phyloP scores from a whole-genome alignment of 2,113 vertebrate species.

The Bos indicus region DNA sequence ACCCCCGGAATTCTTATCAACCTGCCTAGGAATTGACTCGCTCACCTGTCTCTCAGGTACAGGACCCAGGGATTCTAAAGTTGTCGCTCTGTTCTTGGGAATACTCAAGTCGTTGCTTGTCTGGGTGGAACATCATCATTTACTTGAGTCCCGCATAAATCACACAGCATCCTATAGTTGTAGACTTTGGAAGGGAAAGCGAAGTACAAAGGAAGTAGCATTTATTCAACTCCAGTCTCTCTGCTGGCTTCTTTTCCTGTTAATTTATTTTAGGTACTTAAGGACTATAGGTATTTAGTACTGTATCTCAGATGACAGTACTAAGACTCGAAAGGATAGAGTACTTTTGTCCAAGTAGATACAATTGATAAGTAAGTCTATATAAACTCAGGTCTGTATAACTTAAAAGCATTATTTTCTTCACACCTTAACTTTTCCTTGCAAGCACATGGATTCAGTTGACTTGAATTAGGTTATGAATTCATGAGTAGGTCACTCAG shows the following conservation, averaged over 20 bases:
- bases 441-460: background rate
- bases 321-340: background rate
- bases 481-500: background rate
- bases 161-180: background rate
- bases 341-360: background rate
- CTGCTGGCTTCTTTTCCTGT: background rate
- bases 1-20: background rate
- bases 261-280: conserved; percentile 20
- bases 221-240: background rate
- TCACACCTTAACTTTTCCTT: background rate
- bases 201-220: background rate
- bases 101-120: background rate
- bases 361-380: background rate
- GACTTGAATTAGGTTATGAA: background rate
- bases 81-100: background rate
- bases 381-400: background rate
- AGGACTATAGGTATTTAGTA: background rate
- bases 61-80: background rate
- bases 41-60: background rate
- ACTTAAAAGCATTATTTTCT: background rate
- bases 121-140: background rate
- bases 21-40: background rate
- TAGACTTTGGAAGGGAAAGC: background rate
- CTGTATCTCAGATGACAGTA: background rate
- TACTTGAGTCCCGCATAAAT: background rate